A percentile compares a stretch with the other conserved stretches of the same genome.
phyloP scores from a whole-genome alignment of 2,113 vertebrate species.

The Bujurquina vittata region DNA sequence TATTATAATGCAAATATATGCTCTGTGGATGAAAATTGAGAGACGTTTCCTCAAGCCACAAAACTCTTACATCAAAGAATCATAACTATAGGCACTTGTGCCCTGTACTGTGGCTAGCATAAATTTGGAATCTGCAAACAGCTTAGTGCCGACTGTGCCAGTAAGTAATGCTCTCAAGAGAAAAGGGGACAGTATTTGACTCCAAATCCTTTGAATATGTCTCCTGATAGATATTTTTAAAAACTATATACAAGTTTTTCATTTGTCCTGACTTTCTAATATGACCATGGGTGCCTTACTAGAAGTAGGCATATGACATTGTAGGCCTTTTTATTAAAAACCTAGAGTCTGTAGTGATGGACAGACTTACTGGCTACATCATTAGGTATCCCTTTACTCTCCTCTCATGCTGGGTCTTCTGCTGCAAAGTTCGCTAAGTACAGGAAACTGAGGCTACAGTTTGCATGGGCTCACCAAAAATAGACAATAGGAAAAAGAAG shows the following conservation, averaged over 20 bases:
- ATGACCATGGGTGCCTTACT: not conserved
- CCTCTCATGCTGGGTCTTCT: not conserved
- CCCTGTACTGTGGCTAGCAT: not conserved
- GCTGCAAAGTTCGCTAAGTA: not conserved
- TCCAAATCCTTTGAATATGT: not conserved
- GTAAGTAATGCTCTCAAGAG: not conserved
- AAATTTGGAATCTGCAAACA: not conserved
- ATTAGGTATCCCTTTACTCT: too few species aligned
- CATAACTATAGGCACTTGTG: conserved; percentile 1
- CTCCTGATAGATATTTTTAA: not conserved
- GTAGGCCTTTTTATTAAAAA: not conserved
- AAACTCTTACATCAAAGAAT: conserved; percentile 29
- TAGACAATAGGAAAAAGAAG: not conserved
- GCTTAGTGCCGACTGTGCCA: not conserved
- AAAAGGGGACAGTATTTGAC: not conserved
- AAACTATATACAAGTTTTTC: not conserved
- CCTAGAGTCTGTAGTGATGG: not conserved
- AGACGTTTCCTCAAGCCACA: conserved; percentile 21
- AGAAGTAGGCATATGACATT: not conserved
- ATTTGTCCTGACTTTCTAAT: not conserved
- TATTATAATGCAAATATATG: conserved; percentile 50
- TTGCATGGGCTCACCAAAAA: not conserved
- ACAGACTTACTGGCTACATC: not conserved
- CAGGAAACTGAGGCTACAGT: not conserved
- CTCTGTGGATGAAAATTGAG: conserved; percentile 26